phyloP scores from a whole-genome alignment of 2,113 vertebrate genomes.

The Strigops habroptila region DNA sequence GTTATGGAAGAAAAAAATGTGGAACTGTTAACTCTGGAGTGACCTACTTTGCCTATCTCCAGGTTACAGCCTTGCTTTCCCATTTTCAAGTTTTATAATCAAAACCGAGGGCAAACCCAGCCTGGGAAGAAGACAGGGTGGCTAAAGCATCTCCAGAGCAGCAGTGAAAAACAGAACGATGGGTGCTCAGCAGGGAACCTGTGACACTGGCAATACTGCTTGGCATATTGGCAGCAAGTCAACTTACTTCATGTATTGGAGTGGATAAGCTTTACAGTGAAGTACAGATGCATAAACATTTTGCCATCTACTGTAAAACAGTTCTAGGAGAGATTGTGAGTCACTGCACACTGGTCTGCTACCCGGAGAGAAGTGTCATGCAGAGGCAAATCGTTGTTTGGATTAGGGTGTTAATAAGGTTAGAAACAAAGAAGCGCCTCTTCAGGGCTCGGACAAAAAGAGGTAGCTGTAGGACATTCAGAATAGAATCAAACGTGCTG shows the following conservation, averaged over 20 bases:
- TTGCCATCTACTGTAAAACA: background rate
- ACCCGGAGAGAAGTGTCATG: background rate
- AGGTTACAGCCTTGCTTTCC: background rate
- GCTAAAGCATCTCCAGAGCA: background rate
- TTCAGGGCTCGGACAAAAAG: background rate
- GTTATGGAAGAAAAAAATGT: background rate
- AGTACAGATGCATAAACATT: background rate
- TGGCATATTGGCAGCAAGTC: background rate
- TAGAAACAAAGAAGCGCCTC: background rate
- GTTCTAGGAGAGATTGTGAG: background rate
- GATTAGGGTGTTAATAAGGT: background rate
- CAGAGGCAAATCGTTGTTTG: rapidly evolving
- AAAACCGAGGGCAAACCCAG: background rate
- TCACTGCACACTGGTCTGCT: background rate
- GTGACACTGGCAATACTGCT: background rate
- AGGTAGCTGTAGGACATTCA: background rate
- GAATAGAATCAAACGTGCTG: background rate
- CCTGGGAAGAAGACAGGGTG: background rate
- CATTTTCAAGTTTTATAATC: background rate
- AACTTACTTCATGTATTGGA: background rate
- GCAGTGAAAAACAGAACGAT: background rate
- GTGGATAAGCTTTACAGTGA: background rate
- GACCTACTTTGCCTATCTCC: background rate
- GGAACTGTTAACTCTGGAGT: background rate
- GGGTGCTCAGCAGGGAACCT: rapidly evolving